A percentile compares a stretch with the other conserved stretches of the same genome.
These are phyloP conservation scores for Ericerus pela DNA, from an alignment of 1,140 invertebrate genomes.

Conservation along the genomic window DNA sequence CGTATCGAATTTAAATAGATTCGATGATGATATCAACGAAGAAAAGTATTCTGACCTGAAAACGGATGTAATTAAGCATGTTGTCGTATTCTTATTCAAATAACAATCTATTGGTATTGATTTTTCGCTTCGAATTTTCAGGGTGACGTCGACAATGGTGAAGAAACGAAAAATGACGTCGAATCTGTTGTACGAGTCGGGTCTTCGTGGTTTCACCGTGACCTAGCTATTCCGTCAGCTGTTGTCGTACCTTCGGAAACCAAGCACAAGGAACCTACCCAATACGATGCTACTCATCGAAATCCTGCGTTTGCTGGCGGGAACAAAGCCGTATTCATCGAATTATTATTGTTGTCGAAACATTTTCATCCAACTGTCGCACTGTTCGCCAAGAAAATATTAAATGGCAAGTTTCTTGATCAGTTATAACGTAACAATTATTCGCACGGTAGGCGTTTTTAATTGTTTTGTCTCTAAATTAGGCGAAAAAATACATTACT, in stretches of 20 bases:
- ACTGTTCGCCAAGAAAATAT: constrained; percentile 69
- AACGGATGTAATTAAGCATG: constrained; percentile 5
- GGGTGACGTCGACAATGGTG: no score
- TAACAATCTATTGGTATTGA: background rate
- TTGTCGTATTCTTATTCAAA: background rate
- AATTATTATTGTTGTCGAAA: constrained; percentile 48
- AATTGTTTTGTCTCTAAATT: constrained; percentile 22
- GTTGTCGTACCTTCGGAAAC: constrained; percentile 24
- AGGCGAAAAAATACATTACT: constrained; percentile 61
- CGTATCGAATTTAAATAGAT: constrained; percentile 1
- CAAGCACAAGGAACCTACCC: constrained; percentile 18
- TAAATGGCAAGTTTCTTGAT: constrained; percentile 42
- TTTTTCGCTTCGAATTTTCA: no score
- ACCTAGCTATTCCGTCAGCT: constrained; percentile 20
- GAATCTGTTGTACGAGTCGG: background rate
- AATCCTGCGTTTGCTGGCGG: constrained; percentile 74
- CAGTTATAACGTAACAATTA: background rate
- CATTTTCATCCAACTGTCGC: constrained; percentile 87
- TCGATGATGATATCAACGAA: constrained; percentile 29
- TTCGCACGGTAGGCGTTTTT: background rate
- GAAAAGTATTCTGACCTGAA: constrained; percentile 29
- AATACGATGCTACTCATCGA: constrained; percentile 46
- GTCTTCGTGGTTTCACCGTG: constrained; percentile 18
- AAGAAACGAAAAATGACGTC: background rate
- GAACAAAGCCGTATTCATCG: constrained; percentile 46